Percentiles rank a stretch among this genome's conserved stretches.
Conservation (phyloP, 2,113 vertebrate species). For the Egretta garzetta region DNA sequence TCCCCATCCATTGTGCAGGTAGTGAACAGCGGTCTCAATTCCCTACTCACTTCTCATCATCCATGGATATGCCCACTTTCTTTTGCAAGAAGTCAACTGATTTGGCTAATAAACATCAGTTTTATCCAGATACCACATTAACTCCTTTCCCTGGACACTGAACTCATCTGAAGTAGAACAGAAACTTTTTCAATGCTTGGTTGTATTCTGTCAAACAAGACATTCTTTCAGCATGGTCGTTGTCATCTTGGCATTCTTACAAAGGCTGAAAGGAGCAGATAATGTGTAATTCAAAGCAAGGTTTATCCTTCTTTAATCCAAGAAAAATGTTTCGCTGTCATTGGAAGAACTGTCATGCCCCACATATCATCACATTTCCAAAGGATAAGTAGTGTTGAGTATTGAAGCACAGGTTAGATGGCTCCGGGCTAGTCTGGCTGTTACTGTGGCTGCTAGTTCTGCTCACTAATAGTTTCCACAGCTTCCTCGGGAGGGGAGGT, state of each 20-base stretch:
- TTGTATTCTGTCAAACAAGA: background rate
- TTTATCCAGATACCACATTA: background rate
- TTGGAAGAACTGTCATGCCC: background rate
- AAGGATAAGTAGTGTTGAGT: background rate
- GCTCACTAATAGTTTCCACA: background rate
- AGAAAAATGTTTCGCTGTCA: background rate
- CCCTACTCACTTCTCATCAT: background rate
- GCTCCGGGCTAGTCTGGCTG: background rate
- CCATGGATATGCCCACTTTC: background rate
- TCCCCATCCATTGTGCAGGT: background rate
- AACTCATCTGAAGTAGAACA: background rate
- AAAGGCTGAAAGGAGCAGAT: background rate
- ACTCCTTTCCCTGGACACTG: background rate
- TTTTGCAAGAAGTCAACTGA: background rate
- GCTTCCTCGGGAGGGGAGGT: background rate
- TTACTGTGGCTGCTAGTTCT: background rate
- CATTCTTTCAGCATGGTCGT: background rate
- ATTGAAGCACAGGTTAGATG: background rate
- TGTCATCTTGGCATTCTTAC: background rate
- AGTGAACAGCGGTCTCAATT: background rate
- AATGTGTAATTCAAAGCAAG: background rate
- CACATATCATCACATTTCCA: rapidly evolving
- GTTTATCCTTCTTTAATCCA: background rate
- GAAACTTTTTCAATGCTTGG: background rate
- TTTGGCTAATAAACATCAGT: background rate